A percentile compares a stretch with the other conserved stretches of the same genome.
Evolutionary conservation across 1,140 invertebrate species (phyloP).

Genomic region (Leptinotarsa lineolata): DNA sequence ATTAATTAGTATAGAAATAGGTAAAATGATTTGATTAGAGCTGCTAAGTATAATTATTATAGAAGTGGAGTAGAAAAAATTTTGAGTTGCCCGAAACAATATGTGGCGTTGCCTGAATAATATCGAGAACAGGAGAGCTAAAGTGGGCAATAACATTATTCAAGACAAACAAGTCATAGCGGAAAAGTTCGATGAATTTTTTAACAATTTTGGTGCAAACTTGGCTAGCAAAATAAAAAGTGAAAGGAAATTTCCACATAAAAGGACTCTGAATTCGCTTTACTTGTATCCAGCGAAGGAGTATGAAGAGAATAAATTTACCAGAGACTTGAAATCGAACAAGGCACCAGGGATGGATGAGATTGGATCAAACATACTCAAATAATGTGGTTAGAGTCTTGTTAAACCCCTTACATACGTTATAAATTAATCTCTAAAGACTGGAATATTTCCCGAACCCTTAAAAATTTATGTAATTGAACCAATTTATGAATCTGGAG

Average conservation of each 20-base stretch:
- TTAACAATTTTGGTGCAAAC: not conserved
- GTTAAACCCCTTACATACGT: not conserved
- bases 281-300: no score
- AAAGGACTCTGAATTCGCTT: no score
- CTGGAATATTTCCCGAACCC: not conserved
- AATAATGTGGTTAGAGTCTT: not conserved
- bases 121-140: not conserved
- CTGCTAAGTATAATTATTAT: not conserved
- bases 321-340: no score
- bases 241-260: no score
- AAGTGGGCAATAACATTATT: not conserved
- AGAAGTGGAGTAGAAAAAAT: not conserved
- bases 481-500: not conserved
- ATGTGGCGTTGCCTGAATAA: not conserved
- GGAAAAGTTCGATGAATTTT: not conserved
- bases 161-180: not conserved
- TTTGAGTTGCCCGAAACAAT: not conserved
- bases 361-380: not conserved
- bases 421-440: not conserved
- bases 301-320: no score
- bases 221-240: no score
- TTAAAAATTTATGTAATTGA: not conserved
- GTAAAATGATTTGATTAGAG: no score
- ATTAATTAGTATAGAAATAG: no score
- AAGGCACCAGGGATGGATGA: no score